Evolutionary conservation across 1,140 invertebrate species (phyloP), one percentile per base, ranked within the genome.

Genomic region (Cephus cinctus): DNA sequence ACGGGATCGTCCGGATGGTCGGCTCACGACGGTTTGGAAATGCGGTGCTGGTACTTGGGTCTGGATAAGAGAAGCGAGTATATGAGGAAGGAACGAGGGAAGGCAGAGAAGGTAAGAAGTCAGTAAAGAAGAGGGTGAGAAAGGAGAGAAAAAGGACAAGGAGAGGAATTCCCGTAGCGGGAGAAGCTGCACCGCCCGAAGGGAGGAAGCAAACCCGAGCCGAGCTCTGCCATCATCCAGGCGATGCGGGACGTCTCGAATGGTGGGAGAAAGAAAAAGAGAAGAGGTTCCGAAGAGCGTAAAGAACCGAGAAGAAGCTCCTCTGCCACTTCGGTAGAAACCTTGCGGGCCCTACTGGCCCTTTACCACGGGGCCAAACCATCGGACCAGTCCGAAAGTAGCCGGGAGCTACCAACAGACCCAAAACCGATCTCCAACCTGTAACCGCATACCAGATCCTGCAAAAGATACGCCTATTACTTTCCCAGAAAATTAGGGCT

Each of bases 161-260:
- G 49, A 41, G 52, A 38, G 52, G 39, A 42, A 57, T 67, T 56
- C 56, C 54, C 56, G 55, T 63, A 59, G 63, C 63, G 42, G 55
- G 62, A 74, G 69, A 76, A 71, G 71, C 69, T 75, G 71, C 63
- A 72, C 66, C 67, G 73, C 71, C 71, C 41, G 61, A 53, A 72
- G 73, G 69, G 60, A 64, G 57, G 57, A 62, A 62, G 14, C 30
- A 36, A 36, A 18, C 14, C 36, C 9, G 27, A 45, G n/a, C 14
- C 14, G 11, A 12, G 43, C 27, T 45, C 44, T 22, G 43, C 43
- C 40, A 48, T 42, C 43, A 42, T 34, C 27, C 43, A 15, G 25
- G 35, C 39, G 46, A 53, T 56, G 48, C 55, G 55, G 40, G 47
- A 61, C 50, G 53, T 60, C 56, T 39, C 47, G 46, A 23, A 18